phyloP scores from a whole-genome alignment of 2,888 invertebrate species.

The Ophonus ardosiacus region DNA sequence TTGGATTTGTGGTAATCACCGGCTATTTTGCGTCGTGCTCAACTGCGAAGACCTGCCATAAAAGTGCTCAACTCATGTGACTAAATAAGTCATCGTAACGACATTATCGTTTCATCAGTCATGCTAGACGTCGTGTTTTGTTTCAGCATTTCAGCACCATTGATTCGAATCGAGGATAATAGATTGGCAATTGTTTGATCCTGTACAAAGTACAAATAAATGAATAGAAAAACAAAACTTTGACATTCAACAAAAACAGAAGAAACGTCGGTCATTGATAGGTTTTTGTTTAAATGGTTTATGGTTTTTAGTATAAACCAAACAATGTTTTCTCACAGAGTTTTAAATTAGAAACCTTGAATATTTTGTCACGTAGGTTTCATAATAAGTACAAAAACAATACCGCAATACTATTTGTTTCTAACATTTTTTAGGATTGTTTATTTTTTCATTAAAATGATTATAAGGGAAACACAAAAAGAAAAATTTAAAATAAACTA shows the following conservation, averaged over 20 bases:
- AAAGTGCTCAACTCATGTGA: conserved; percentile 1
- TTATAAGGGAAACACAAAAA: too few relatives aligned
- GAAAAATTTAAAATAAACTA: too few relatives aligned
- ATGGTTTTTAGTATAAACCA: background rate
- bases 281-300: background rate
- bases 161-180: background rate
- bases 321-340: background rate
- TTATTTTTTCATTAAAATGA: too few relatives aligned
- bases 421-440: background rate
- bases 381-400: background rate
- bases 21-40: background rate
- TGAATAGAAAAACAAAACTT: background rate
- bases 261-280: background rate
- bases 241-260: background rate
- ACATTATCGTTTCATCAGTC: conserved; percentile 11
- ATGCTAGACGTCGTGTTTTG: conserved; percentile 24
- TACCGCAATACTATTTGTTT: background rate
- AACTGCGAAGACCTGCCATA: conserved; percentile 19
- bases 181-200: conserved; percentile 7
- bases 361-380: background rate
- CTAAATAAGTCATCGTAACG: conserved; percentile 2
- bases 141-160: conserved; percentile 1
- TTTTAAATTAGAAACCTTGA: background rate
- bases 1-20: conserved; percentile 12
- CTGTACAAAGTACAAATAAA: background rate